Base-by-base conservation (phyloP, 2,888 invertebrate genomes). In the Agriopis aurantiaria region DNA sequence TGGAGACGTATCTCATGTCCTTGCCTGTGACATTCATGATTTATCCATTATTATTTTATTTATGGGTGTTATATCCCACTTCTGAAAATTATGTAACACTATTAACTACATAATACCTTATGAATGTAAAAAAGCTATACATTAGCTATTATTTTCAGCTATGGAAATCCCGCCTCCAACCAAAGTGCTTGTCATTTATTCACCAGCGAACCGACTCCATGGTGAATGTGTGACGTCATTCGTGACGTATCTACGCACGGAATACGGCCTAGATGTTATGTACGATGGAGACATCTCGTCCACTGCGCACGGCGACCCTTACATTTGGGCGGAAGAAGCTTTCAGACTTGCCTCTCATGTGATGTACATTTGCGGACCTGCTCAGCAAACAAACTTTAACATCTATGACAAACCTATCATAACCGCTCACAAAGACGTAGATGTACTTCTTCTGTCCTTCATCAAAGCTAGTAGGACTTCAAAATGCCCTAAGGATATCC, bases 381-480 rank as follows among this genome's bases (percentile, higher is more conserved):
- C 88, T 0, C 91, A 91, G 17, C 85, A 88, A 48, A 80, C 82
- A 0, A 91, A 89, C 49, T 87, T 86, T 80, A 89, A 88, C 62
- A 92, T 92, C 6, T 93, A 92, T 68, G 93, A 92, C 67, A 90
- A 91, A 79, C 91, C 92, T 0, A 91, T 93, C 3, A 85, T 88
- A 60, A 88, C 83, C 7, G 84, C 88, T 0, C 87, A 89, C 41
- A 88, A 85, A 69, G 83, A 92, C 46, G 85, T 93, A 0, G 93
- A 93, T 59, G 73, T 74, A 0, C 75, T 93, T 0, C 82, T 91
- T 0, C 79, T 94, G 0, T 84, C 88, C 0, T 81, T 91, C 67
- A 74, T 93, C 0, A 88, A 84, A 75, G 78, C 86, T 0, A 83
- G 77, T 58, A 77, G 87, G 33, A 80, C 76, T 0, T 77, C 85